Base-by-base conservation (phyloP, 2,797 vertebrate genomes). In the Siniperca undulata region DNA sequence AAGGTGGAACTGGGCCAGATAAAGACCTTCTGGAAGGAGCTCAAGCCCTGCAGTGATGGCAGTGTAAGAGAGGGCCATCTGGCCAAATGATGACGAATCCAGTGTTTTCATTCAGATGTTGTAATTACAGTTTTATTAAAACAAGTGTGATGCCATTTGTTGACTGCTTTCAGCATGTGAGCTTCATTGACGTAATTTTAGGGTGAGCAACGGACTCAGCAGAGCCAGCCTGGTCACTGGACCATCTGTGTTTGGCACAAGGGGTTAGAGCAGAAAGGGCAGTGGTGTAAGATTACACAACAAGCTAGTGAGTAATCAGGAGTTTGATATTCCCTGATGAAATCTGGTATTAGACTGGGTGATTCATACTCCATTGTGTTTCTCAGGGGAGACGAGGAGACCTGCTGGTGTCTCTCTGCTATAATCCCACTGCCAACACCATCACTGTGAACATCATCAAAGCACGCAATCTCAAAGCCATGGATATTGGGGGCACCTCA, bases 391-490 rank as follows among this genome's bases (percentile, higher is more conserved):
- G 98, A 93, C 89, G 94, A 91, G 93, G 93, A 58, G 94, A 93
- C 83, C 89, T 94, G 86, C 93, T 94, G 81, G 84, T 99, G 80
- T 99, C 98, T 4, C 96, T 99, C 88, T 99, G 98, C 94, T 99
- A 99, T 95, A 99, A 99, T 91, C 98, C 98, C 86, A 97, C 97
- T 0, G 97, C 97, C 93, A 99, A 99, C 95, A 99, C 96, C 95
- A 99, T 99, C 89, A 97, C 98, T 93, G 98, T 99, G 93, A 99
- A 97, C 93, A 99, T 99, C 95, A 99, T 99, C 95, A 99, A 99
- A 96, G 98, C 97, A 0, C 96, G 98, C 61, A 97, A 99, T 94
- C 97, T 99, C 92, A 99, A 99, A 98, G 98, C 98, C 97, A 99
- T 99, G 98, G 98, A 99, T 93, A 99, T 99, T 50, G 98, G 98